These are phyloP conservation scores for Burhinus bistriatus DNA, from an alignment of 2,113 vertebrate species.

Conservation along the genomic window DNA sequence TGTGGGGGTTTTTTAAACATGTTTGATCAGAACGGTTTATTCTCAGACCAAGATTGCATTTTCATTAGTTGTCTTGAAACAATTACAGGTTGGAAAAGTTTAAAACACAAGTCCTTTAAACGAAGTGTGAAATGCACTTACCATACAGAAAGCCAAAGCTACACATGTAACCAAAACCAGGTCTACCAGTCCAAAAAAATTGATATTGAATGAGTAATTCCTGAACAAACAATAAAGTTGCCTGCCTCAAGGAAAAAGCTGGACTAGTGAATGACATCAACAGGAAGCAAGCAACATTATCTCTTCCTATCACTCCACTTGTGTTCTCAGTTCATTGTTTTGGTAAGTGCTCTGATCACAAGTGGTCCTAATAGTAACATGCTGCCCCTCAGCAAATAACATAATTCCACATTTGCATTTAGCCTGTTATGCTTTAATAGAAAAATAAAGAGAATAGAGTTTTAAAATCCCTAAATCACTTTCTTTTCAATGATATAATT, in stretches of 20 bases:
- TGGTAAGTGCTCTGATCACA: background rate
- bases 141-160: background rate
- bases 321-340: background rate
- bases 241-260: constrained; percentile 28
- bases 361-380: background rate
- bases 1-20: background rate
- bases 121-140: background rate
- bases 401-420: background rate
- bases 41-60: background rate
- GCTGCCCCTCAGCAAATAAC: background rate
- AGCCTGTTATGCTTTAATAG: background rate
- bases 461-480: background rate
- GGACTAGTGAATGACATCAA: constrained; percentile 10
- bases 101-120: background rate
- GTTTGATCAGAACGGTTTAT: background rate
- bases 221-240: constrained; percentile 30
- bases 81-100: background rate
- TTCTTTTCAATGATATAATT: background rate
- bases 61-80: background rate
- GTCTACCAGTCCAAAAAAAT: background rate
- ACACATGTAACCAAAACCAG: background rate
- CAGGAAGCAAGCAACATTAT: constrained; percentile 43
- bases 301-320: constrained; percentile 52
- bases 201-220: background rate
- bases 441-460: background rate